These are phyloP conservation scores for Magallana nippona DNA, from an alignment of 2,888 invertebrate species.

Conservation along the genomic window DNA sequence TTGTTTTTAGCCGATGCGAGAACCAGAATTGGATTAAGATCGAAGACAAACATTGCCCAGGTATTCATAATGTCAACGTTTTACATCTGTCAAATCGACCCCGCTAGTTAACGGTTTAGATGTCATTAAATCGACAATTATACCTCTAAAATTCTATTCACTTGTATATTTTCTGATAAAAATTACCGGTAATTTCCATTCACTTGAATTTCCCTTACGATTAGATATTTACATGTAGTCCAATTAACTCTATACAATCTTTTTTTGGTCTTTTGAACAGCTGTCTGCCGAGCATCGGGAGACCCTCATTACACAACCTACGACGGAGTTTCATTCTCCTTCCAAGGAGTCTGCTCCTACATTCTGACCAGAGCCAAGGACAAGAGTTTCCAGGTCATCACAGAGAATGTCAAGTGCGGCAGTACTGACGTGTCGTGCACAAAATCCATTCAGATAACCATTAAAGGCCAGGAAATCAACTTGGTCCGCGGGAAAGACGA, in stretches of 20 bases:
- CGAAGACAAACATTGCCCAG: conserved; percentile 58
- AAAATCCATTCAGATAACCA: conserved; percentile 80
- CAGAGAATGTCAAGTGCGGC: conserved; percentile 91
- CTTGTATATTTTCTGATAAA: not conserved
- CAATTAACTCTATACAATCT: too few relatives aligned
- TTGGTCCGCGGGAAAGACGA: conserved; percentile 61
- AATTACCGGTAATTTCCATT: not conserved
- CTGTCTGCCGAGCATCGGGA: conserved; percentile 89
- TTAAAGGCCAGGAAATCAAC: conserved; percentile 48
- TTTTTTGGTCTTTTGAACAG: conserved; percentile 41
- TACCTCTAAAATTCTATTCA: not conserved
- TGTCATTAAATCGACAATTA: too few relatives aligned
- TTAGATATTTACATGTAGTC: too few relatives aligned
- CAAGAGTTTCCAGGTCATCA: conserved; percentile 84
- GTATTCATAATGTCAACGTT: conserved; percentile 36
- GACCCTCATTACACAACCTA: conserved; percentile 93
- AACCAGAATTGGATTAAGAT: conserved; percentile 55
- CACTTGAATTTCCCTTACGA: not conserved
- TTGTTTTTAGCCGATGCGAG: conserved; percentile 55
- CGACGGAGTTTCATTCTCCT: conserved; percentile 90
- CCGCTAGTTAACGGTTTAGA: too few relatives aligned
- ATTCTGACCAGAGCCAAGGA: conserved; percentile 78
- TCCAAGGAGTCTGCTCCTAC: conserved; percentile 93
- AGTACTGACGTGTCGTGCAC: conserved; percentile 91
- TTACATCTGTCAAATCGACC: too few relatives aligned